phyloP scores from a whole-genome alignment of 2,888 invertebrate genomes.

The Linnaemya vulpina region DNA sequence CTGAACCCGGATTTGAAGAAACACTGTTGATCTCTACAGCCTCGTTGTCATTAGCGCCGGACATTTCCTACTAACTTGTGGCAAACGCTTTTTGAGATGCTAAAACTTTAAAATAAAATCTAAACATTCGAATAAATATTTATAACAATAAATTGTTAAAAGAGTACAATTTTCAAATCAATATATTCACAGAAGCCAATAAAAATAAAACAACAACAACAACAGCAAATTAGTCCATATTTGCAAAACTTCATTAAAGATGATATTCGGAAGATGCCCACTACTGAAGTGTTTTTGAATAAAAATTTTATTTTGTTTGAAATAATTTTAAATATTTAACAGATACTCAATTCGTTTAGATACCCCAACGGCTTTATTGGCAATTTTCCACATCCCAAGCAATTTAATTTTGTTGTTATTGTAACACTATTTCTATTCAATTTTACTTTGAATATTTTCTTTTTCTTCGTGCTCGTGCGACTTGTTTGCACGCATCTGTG shows the following conservation, averaged over 20 bases:
- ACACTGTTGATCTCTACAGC: constrained; percentile 37
- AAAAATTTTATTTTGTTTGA: not conserved
- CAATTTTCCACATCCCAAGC: constrained; percentile 81
- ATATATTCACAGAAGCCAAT: constrained; percentile 15
- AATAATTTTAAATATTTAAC: not conserved
- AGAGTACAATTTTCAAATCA: not conserved
- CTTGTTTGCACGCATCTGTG: constrained; percentile 45
- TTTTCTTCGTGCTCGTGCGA: constrained; percentile 6
- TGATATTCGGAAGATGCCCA: not conserved
- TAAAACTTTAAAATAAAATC: not conserved
- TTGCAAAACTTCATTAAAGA: constrained; percentile 31
- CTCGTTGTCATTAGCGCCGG: constrained; percentile 31
- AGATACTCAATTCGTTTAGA: constrained; percentile 37
- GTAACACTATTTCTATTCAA: not conserved
- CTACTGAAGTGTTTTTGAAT: constrained; percentile 31
- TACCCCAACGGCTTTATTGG: constrained; percentile 80
- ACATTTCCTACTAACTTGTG: constrained; percentile 30
- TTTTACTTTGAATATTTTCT: not conserved
- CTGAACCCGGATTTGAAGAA: constrained; percentile 45
- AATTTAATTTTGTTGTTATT: constrained; percentile 53
- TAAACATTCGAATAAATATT: constrained; percentile 28
- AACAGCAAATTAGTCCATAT: not conserved
- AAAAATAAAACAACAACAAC: not conserved
- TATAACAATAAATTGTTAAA: not conserved
- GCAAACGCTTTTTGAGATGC: constrained; percentile 1